Percentiles rank a stretch among this genome's conserved stretches.
These are phyloP conservation scores for Gila orcuttii DNA, from an alignment of 2,113 vertebrate species.

Conservation along the genomic window DNA sequence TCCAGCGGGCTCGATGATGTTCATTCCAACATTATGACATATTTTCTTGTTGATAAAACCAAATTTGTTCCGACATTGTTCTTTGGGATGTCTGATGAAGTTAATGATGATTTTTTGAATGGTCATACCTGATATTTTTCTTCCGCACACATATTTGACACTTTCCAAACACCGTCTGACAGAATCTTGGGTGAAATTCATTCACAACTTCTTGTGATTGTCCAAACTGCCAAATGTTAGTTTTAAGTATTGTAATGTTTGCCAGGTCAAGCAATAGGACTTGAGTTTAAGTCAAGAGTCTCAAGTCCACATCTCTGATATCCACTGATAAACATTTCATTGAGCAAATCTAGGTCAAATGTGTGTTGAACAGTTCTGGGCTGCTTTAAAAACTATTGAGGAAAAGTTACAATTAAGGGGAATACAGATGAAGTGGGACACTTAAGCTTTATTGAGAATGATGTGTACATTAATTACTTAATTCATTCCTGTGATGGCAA, in stretches of 20 bases:
- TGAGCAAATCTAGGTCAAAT: slow-evolving; percentile 24
- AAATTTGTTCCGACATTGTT: background rate
- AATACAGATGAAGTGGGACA: background rate
- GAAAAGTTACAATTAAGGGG: background rate
- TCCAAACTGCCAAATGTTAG: background rate
- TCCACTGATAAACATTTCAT: slow-evolving; percentile 25
- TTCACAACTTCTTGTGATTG: background rate
- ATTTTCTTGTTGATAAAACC: background rate
- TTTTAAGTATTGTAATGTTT: slow-evolving; percentile 9
- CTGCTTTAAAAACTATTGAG: background rate
- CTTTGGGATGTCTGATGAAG: background rate
- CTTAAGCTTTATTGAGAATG: background rate
- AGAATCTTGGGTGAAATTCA: background rate
- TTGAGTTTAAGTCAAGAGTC: slow-evolving; percentile 19
- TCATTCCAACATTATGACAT: background rate
- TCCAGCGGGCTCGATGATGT: background rate
- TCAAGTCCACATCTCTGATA: slow-evolving; percentile 37
- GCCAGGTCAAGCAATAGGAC: slow-evolving; percentile 14
- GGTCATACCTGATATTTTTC: background rate
- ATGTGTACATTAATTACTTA: background rate
- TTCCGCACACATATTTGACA: background rate
- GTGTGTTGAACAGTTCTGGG: slow-evolving; percentile 14
- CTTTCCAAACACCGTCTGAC: background rate
- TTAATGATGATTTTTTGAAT: slow-evolving; percentile 1
- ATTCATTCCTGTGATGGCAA: background rate